Percentiles rank a stretch among this genome's conserved stretches.
phyloP scores from a whole-genome alignment of 2,113 vertebrate species.

The Balaenoptera acutorostrata region DNA sequence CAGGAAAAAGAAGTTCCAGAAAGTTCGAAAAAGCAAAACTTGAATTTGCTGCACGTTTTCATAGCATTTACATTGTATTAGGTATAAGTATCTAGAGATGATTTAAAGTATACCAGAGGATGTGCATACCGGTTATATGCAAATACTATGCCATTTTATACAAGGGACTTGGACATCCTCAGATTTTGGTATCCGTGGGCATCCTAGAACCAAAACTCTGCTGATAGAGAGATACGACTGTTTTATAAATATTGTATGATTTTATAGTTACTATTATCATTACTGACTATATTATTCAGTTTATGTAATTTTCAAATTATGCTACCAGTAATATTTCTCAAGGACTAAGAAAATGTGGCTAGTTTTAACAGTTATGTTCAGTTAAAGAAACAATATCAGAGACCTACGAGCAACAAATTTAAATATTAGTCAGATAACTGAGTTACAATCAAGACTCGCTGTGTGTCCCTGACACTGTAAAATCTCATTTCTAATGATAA shows the following conservation, averaged over 20 bases:
- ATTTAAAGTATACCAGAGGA: background rate
- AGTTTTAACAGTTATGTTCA: background rate
- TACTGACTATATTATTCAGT: background rate
- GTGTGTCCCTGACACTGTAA: background rate
- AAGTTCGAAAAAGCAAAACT: background rate
- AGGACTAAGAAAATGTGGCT: background rate
- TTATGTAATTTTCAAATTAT: slow-evolving; percentile 12
- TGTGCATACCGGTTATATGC: background rate
- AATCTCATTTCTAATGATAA: background rate
- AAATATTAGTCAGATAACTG: background rate
- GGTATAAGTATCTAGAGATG: background rate
- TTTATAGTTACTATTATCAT: slow-evolving; percentile 1
- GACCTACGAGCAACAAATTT: background rate
- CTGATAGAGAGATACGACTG: background rate
- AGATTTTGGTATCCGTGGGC: background rate
- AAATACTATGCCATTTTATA: background rate
- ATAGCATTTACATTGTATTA: background rate
- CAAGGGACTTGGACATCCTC: background rate
- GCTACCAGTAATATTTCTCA: background rate
- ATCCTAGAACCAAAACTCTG: background rate
- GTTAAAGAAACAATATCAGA: background rate
- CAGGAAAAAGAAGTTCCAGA: background rate
- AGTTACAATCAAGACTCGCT: background rate
- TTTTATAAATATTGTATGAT: background rate
- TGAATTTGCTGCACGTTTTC: background rate